Evolutionary conservation across 2,113 vertebrate species (phyloP).

Genomic region (Laticauda laticaudata): DNA sequence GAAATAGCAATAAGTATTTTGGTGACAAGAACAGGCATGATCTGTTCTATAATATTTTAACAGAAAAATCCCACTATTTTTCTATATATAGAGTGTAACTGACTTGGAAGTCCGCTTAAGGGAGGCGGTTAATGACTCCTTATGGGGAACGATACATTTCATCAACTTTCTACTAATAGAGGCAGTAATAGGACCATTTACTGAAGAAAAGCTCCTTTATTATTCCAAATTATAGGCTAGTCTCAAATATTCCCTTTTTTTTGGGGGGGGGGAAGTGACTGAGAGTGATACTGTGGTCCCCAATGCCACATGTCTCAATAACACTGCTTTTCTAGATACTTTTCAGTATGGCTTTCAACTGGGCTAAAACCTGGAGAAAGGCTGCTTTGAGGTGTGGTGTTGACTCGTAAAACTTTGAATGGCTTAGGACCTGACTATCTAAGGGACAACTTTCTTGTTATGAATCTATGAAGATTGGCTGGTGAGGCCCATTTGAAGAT

Average conservation of each 20-base stretch:
- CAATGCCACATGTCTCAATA: background rate
- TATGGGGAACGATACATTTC: background rate
- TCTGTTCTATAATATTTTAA: constrained; percentile 1
- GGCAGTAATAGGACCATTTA: background rate
- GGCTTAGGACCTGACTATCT: background rate
- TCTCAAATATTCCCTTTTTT: background rate
- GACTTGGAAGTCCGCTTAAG: constrained; percentile 31
- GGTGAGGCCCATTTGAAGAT: background rate
- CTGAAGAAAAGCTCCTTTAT: constrained; percentile 11
- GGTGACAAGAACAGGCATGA: constrained; percentile 8
- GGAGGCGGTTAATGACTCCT: background rate
- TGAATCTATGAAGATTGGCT: background rate
- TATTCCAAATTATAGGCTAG: background rate
- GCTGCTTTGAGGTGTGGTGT: background rate
- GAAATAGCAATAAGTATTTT: background rate
- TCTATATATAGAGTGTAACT: constrained; percentile 21
- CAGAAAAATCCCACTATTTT: background rate
- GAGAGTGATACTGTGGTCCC: background rate
- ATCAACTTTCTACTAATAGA: background rate
- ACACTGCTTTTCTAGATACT: background rate
- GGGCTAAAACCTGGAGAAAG: background rate
- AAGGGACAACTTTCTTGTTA: background rate
- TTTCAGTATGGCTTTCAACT: background rate
- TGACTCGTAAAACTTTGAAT: background rate
- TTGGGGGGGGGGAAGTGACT: background rate